Conservation (phyloP, 2,888 invertebrate species). For the Colletes collaris region DNA sequence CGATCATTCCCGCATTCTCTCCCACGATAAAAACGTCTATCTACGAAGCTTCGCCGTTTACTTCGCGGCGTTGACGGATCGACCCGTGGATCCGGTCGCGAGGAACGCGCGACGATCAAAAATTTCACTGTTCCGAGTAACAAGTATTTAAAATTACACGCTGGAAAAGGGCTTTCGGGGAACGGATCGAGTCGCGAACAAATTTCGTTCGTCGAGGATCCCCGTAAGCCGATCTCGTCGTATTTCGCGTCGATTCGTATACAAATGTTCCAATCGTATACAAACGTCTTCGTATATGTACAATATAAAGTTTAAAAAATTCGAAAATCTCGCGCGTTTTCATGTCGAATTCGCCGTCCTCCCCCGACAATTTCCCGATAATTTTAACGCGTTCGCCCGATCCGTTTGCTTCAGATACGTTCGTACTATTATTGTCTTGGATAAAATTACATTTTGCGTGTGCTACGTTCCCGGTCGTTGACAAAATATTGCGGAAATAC, state of each 20-base stretch:
- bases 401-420: neutral
- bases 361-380: neutral
- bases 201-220: neutral
- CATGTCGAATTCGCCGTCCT: neutral
- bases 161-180: neutral
- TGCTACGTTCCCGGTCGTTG: neutral
- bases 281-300: constrained; percentile 59
- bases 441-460: constrained; percentile 4
- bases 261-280: constrained; percentile 76
- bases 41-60: constrained; percentile 26
- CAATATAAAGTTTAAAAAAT: constrained; percentile 61
- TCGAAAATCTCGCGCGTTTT: constrained; percentile 7
- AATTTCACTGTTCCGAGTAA: constrained; percentile 20
- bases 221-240: neutral
- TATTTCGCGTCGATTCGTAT: constrained; percentile 65
- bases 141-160: constrained; percentile 21
- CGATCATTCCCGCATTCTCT: constrained; percentile 61
- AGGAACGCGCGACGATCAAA: constrained; percentile 18
- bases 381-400: neutral
- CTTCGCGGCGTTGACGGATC: neutral
- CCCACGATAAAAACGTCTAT: constrained; percentile 34
- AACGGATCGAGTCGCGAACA: neutral
- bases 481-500: too few species aligned
- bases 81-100: constrained; percentile 35
- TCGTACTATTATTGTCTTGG: constrained; percentile 47